A percentile compares a stretch with the other conserved stretches of the same genome.
Evolutionary conservation across 2,888 invertebrate species (phyloP).

Genomic region (Drosophila demipolita): DNA sequence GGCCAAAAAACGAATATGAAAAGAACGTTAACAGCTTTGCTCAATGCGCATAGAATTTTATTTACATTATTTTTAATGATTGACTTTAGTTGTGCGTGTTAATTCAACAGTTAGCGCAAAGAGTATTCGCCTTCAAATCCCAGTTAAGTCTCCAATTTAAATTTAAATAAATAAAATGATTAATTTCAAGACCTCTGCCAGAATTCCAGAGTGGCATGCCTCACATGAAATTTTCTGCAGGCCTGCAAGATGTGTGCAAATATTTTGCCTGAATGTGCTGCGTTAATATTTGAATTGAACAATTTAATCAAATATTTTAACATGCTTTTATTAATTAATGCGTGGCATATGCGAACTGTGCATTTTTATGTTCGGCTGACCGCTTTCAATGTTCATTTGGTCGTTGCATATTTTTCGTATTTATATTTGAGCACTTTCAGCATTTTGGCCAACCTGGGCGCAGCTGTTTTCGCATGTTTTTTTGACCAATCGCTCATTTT

Average conservation of each 20-base stretch:
- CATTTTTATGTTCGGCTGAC: constrained; percentile 36
- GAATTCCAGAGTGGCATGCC: neutral
- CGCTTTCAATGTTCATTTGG: constrained; percentile 58
- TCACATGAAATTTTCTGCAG: constrained; percentile 23
- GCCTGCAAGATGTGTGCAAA: constrained; percentile 24
- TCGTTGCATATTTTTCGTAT: constrained; percentile 11
- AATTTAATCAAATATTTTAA: constrained; percentile 71
- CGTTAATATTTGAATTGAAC: constrained; percentile 57
- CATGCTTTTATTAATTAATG: constrained; percentile 66
- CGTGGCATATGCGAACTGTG: constrained; percentile 25
- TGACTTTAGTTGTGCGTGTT: constrained; percentile 15
- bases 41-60: constrained; percentile 16
- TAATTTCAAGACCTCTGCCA: neutral
- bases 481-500: constrained; percentile 42
- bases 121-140: neutral
- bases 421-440: constrained; percentile 36
- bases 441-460: constrained; percentile 14
- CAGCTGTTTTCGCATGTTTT: neutral
- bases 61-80: constrained; percentile 38
- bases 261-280: constrained; percentile 18
- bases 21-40: constrained; percentile 2
- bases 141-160: neutral
- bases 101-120: neutral
- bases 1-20: neutral
- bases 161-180: neutral